These are phyloP conservation scores for Gymnoscelis rufifasciata DNA, from an alignment of 2,888 invertebrate genomes.

Conservation along the genomic window DNA sequence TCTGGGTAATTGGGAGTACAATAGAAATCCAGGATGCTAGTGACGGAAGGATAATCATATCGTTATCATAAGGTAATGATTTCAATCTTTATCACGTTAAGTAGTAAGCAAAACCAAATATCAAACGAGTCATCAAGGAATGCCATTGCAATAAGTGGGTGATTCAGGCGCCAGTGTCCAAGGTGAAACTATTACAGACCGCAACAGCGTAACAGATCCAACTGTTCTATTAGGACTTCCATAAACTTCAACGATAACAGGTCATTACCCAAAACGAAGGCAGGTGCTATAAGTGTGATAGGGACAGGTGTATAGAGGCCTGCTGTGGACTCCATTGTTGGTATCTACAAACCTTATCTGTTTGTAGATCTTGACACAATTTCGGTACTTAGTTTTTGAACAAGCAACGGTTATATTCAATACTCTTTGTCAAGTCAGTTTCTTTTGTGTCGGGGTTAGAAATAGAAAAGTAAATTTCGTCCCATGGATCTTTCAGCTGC, in stretches of 20 bases:
- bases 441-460: no score
- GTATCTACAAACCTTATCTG: constrained; percentile 48
- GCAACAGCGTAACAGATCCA: constrained; percentile 21
- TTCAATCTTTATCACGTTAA: no score
- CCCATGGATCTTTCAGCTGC: no score
- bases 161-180: constrained; percentile 22
- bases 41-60: no score
- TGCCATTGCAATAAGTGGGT: constrained; percentile 1
- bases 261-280: constrained; percentile 12
- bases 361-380: constrained; percentile 70
- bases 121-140: constrained; percentile 5
- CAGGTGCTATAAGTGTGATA: constrained; percentile 19
- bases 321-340: constrained; percentile 9
- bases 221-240: constrained; percentile 17
- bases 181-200: constrained; percentile 28
- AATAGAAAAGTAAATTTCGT: no score
- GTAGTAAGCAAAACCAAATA: not conserved
- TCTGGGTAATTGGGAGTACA: no score
- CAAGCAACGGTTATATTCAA: no score
- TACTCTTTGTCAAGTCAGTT: no score
- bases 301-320: constrained; percentile 10
- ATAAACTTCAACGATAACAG: constrained; percentile 16
- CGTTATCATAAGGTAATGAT: no score
- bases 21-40: no score
- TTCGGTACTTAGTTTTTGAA: constrained; percentile 56